Base-by-base conservation (phyloP, 2,113 vertebrate genomes). In the Zosterops hypoxanthus region DNA sequence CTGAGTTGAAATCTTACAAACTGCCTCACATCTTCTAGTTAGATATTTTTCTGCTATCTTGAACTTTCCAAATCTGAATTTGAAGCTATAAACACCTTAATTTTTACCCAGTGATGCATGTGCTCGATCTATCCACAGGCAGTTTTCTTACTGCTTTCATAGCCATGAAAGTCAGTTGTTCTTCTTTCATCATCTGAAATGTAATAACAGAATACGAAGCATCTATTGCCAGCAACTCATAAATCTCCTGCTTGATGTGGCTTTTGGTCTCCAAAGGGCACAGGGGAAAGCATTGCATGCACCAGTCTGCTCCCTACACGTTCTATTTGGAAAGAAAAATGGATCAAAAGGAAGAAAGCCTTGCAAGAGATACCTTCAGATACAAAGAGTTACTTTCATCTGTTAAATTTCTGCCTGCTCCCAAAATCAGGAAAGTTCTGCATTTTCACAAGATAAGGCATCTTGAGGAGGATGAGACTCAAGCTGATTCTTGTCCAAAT, bases 211-310 rank as follows among this genome's bases (percentile, higher is more conserved):
- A 95, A 94, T 68, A 92, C 22, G 92, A 94, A 95, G 86, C 88
- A 97, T 93, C 96, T 96, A 57, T 82, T 95, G 95, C 95, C 96
- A 96, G 65, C 90, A 95, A 92, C 83, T 84, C 93, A 92, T 95
- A 96, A 94, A 96, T 95, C 94, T 92, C 60, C 56, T 81, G 64
- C 86, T 96, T 97, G 93, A 96, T 97, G 96, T 95, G 94, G 95
- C 88, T 97, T 97, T 75, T 47, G 61, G 88, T 93, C 90, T 96
- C 90, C 88, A 95, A 93, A 90, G 76, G 82, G 88, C 76, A 93
- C 60, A 50, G 69, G 64, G 82, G 72, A 95, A 94, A 96, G 82
- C 65, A 92, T 75, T 24, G 0, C 65, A 59, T 64, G 76, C 64
- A 71, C 52, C 69, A 57, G 36, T 90, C 41, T 96, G 88, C 64